Evolutionary conservation across 2,888 invertebrate species (phyloP).

Genomic region (Norana najaformis): DNA sequence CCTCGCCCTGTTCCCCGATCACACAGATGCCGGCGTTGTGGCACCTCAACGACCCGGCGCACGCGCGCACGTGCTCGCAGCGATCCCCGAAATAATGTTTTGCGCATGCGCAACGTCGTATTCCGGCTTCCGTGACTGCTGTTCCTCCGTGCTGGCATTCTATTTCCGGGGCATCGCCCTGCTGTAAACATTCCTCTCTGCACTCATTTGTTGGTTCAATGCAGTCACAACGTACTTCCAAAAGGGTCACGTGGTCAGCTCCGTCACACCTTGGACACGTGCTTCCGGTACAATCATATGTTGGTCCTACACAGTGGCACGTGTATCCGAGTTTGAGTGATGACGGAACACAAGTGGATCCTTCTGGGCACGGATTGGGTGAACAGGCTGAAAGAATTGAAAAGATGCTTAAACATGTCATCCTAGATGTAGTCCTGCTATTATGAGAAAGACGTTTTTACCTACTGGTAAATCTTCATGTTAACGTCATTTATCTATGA

Average conservation of each 20-base stretch:
- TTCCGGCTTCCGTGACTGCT: conserved; percentile 14
- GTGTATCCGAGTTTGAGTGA: not conserved
- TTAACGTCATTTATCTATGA: not conserved
- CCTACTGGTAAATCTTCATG: not conserved
- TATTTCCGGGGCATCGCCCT: not conserved
- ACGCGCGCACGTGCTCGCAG: not conserved
- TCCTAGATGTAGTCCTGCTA: not conserved
- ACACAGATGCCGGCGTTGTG: not conserved
- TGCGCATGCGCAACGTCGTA: not conserved
- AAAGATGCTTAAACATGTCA: not conserved
- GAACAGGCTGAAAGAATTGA: not conserved
- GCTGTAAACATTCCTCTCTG: not conserved
- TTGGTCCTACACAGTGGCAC: not conserved
- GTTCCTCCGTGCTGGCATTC: conserved; percentile 2
- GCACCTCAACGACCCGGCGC: not conserved
- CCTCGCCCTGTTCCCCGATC: conserved; percentile 36
- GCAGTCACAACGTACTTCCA: not conserved
- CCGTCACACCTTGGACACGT: not conserved
- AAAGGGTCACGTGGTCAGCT: not conserved
- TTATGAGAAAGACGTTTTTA: not conserved
- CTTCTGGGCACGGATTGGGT: not conserved
- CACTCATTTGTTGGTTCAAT: not conserved
- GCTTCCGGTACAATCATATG: not conserved
- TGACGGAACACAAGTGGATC: not conserved
- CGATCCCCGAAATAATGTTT: not conserved